Conservation (phyloP, 92 coral and sea anemone species). For the Heteractis magnifica region DNA sequence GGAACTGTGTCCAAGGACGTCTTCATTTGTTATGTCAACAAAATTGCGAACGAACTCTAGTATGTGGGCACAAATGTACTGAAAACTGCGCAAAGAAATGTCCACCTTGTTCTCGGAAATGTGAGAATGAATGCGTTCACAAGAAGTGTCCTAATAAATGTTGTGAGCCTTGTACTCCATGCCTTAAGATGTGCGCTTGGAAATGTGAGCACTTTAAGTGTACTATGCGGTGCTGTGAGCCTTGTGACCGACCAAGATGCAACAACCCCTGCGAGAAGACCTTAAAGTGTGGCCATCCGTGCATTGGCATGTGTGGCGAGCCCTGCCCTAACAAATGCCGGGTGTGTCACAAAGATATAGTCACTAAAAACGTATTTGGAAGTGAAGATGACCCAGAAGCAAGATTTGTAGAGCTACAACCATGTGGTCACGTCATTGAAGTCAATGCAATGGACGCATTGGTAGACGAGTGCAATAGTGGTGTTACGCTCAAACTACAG, state of each 20-base stretch:
- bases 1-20: slow-evolving; percentile 73
- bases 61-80: slow-evolving; percentile 81
- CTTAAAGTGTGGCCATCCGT: slow-evolving; percentile 67
- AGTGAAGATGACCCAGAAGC: slow-evolving; percentile 81
- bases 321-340: slow-evolving; percentile 87
- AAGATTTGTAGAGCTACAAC: slow-evolving; percentile 77
- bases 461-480: slow-evolving; percentile 62
- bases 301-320: slow-evolving; percentile 96
- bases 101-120: slow-evolving; percentile 72
- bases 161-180: slow-evolving; percentile 78
- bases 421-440: slow-evolving; percentile 85
- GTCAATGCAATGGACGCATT: slow-evolving; percentile 72
- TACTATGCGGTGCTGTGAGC: slow-evolving; percentile 65
- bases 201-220: slow-evolving; percentile 63
- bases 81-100: slow-evolving; percentile 87
- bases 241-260: slow-evolving; percentile 78
- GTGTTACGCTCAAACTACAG: slow-evolving; percentile 49
- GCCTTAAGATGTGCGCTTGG: slow-evolving; percentile 76
- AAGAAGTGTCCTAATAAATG: slow-evolving; percentile 71
- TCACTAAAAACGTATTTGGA: slow-evolving; percentile 80
- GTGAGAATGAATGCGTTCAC: slow-evolving; percentile 81
- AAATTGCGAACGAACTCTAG: slow-evolving; percentile 67
- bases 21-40: slow-evolving; percentile 67
- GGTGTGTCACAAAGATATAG: slow-evolving; percentile 77
- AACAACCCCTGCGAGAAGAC: slow-evolving; percentile 52